Evolutionary conservation across 2,797 vertebrate genomes (phyloP).

Genomic region (Poecilia picta): DNA sequence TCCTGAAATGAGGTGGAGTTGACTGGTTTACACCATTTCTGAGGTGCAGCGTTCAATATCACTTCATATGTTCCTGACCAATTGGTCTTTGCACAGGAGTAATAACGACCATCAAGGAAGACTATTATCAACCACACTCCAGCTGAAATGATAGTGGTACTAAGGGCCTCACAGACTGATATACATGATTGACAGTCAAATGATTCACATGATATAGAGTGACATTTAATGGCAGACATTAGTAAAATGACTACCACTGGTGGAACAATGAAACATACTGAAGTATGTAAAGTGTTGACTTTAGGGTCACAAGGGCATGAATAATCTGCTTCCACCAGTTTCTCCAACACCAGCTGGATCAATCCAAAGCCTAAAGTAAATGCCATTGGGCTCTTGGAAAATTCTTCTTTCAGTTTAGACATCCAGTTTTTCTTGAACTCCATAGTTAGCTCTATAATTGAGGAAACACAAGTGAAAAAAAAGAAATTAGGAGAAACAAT

Average conservation of each 20-base stretch:
- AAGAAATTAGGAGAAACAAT: background rate
- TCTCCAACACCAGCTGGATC: background rate
- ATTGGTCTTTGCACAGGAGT: background rate
- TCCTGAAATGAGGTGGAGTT: background rate
- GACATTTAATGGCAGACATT: background rate
- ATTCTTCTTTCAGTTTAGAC: background rate
- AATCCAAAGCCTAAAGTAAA: background rate
- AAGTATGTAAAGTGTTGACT: background rate
- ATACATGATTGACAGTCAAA: no score
- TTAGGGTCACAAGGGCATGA: background rate
- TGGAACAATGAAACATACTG: background rate
- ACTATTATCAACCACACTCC: background rate
- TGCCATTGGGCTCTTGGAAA: background rate
- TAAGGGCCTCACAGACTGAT: background rate
- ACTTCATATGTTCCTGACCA: conserved; percentile 9
- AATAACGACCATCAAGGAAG: conserved; percentile 1
- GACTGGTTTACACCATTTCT: background rate
- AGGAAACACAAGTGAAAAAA: background rate
- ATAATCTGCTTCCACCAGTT: background rate
- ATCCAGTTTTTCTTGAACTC: background rate
- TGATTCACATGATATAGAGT: no score
- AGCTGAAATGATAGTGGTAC: background rate
- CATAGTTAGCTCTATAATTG: background rate
- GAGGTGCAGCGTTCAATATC: background rate
- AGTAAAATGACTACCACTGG: background rate